Evolutionary conservation across 2,888 invertebrate genomes (phyloP).

Genomic region (Acronicta leporina): DNA sequence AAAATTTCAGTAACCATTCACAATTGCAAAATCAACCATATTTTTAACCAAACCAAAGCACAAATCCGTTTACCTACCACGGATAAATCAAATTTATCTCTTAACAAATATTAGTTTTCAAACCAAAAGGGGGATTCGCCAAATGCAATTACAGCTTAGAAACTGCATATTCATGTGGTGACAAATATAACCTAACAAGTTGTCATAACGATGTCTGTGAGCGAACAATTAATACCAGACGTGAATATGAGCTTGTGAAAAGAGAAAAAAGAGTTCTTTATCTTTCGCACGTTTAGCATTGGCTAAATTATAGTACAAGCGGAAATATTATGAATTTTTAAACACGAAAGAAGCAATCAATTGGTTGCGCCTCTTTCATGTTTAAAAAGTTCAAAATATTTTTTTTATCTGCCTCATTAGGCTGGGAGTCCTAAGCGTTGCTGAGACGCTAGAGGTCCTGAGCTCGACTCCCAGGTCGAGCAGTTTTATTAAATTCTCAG

Average conservation of each 20-base stretch:
- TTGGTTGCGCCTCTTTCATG: too few relatives aligned
- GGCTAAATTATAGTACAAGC: too few relatives aligned
- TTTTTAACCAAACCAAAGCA: neutral
- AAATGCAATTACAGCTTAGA: conserved; percentile 51
- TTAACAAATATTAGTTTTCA: conserved; percentile 42
- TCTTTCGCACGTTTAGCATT: conserved; percentile 9
- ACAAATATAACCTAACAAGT: conserved; percentile 26
- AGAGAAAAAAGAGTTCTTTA: neutral
- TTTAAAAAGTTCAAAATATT: too few relatives aligned
- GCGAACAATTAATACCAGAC: conserved; percentile 33
- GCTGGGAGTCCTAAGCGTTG: too few relatives aligned
- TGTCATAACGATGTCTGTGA: conserved; percentile 28
- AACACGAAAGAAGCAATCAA: too few relatives aligned
- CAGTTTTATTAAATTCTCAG: too few relatives aligned
- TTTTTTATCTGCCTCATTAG: too few relatives aligned
- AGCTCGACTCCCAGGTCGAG: too few relatives aligned
- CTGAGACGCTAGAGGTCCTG: too few relatives aligned
- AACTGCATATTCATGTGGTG: conserved; percentile 53
- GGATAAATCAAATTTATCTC: conserved; percentile 39
- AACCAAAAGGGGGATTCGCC: conserved; percentile 31
- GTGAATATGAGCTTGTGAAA: neutral
- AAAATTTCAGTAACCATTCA: conserved; percentile 2
- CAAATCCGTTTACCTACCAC: conserved; percentile 24
- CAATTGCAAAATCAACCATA: neutral
- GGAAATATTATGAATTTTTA: too few relatives aligned